Conservation (phyloP, 53 echinoderm and acorn worm species). For the Hippasteria phrygiana region DNA sequence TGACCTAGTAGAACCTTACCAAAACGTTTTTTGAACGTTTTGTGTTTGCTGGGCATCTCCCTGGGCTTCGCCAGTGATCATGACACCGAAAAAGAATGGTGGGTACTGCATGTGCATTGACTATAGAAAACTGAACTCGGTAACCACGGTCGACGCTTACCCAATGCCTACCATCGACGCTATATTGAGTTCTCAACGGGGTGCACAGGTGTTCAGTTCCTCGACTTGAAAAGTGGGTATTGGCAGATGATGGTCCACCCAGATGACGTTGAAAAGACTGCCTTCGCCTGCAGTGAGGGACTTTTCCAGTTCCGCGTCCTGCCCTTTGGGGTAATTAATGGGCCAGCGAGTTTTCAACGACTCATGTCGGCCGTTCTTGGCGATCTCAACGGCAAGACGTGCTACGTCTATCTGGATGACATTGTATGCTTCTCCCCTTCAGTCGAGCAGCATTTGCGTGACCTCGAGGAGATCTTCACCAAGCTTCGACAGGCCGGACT, state of each 20-base stretch:
- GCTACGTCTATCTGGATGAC: constrained; percentile 54
- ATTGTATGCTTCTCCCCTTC: constrained; percentile 41
- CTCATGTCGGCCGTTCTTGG: constrained; percentile 46
- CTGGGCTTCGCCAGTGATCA: constrained; percentile 44
- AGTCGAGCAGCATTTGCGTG: constrained; percentile 23
- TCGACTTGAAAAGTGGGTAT: constrained; percentile 25
- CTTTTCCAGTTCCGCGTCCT: constrained; percentile 76
- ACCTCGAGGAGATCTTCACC: constrained; percentile 37
- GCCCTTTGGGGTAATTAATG: constrained; percentile 31
- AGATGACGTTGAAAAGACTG: constrained; percentile 68
- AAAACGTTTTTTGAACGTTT: too few relatives aligned
- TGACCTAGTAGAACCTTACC: too few relatives aligned
- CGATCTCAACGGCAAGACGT: constrained; percentile 17
- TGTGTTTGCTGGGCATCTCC: too few relatives aligned
- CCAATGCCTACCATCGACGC: constrained; percentile 35
- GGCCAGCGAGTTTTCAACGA: constrained; percentile 38
- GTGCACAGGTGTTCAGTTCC: background rate
- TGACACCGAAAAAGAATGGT: constrained; percentile 44
- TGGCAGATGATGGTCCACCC: constrained; percentile 47
- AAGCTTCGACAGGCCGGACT: constrained; percentile 46
- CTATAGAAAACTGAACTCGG: constrained; percentile 49
- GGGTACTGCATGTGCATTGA: constrained; percentile 33
- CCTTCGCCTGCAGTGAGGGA: constrained; percentile 60
- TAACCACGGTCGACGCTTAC: constrained; percentile 63
- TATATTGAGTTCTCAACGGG: background rate